Evolutionary conservation across 2,888 invertebrate genomes (phyloP).

Genomic region (Callyntrura sp.): DNA sequence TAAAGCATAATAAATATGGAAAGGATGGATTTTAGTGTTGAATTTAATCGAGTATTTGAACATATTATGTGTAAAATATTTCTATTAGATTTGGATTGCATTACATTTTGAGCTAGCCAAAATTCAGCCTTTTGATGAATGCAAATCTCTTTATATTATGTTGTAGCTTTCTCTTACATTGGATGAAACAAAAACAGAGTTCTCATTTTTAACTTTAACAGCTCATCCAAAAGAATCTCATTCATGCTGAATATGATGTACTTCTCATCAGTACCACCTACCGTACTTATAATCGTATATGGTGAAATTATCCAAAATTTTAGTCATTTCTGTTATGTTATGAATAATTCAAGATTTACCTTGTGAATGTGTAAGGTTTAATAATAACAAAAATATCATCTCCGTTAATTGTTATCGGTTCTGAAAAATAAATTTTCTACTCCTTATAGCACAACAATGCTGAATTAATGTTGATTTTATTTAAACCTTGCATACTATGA

Average conservation of each 20-base stretch:
- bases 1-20: not conserved
- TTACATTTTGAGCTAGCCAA: no score
- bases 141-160: not conserved
- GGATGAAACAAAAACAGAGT: not conserved
- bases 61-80: no score
- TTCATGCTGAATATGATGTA: not conserved
- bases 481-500: not conserved
- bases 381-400: constrained; percentile 47
- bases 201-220: not conserved
- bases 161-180: not conserved
- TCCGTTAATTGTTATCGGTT: constrained; percentile 73
- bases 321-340: constrained; percentile 10
- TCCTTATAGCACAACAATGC: constrained; percentile 65
- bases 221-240: constrained; percentile 14
- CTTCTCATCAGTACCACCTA: not conserved
- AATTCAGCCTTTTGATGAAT: no score
- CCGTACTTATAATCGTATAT: not conserved
- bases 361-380: constrained; percentile 55
- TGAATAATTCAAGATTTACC: constrained; percentile 22
- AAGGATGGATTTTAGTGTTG: not conserved
- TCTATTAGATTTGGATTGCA: no score
- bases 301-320: constrained; percentile 11
- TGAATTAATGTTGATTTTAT: not conserved
- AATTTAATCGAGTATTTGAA: no score
- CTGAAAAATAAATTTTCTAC: constrained; percentile 72